These are phyloP conservation scores for Bubo bubo DNA, from an alignment of 2,113 vertebrate genomes.

Conservation along the genomic window DNA sequence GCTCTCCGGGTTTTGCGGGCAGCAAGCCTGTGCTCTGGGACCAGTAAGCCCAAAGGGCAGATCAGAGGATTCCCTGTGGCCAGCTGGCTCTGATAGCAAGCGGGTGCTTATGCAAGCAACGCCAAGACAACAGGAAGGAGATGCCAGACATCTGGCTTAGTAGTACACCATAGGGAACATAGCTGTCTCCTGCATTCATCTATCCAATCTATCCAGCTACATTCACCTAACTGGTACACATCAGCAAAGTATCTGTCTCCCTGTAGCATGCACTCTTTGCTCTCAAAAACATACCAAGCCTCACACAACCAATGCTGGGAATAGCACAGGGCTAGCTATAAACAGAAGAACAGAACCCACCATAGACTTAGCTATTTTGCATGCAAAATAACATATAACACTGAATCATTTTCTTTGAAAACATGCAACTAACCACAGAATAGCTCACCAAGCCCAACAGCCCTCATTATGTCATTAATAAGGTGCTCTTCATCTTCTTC, in stretches of 20 bases:
- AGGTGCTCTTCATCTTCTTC: not conserved
- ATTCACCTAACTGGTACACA: not conserved
- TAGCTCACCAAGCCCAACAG: not conserved
- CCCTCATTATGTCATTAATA: not conserved
- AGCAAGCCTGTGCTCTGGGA: not conserved
- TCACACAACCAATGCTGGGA: not conserved
- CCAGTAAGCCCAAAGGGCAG: not conserved
- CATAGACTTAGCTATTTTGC: not conserved
- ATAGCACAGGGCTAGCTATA: not conserved
- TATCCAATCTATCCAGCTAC: not conserved
- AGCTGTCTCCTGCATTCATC: not conserved
- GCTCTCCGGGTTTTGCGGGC: not conserved
- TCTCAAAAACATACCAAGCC: not conserved
- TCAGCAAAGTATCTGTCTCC: not conserved
- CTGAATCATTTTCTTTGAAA: not conserved
- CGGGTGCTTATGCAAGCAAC: not conserved
- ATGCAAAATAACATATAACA: not conserved
- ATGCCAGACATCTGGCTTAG: not conserved
- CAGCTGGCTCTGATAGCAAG: not conserved
- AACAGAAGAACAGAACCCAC: not conserved
- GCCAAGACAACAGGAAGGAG: not conserved
- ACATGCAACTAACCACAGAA: not conserved
- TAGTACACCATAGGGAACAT: not conserved
- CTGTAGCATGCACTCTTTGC: not conserved
- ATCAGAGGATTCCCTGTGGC: not conserved